Evolutionary conservation across 2,113 vertebrate genomes (phyloP).

Genomic region (Ailuropoda melanoleuca): DNA sequence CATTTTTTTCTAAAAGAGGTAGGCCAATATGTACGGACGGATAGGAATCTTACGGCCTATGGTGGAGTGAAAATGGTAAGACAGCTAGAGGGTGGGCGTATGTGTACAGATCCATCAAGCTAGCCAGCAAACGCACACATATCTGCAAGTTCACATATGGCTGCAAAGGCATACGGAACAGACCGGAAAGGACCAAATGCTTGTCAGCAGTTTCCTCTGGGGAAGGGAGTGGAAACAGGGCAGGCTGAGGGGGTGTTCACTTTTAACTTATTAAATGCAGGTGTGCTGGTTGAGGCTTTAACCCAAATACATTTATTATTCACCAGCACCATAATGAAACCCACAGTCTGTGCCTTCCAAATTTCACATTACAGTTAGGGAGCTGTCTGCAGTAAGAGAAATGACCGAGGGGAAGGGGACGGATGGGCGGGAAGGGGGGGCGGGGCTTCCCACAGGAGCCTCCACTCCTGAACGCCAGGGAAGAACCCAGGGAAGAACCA

Average conservation of each 20-base stretch:
- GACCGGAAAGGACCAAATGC: not conserved
- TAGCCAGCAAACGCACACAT: not conserved
- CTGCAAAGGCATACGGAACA: not conserved
- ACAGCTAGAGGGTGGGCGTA: not conserved
- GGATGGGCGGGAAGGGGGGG: too few species aligned
- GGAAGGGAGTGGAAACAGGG: too few species aligned
- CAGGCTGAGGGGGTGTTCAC: too few species aligned
- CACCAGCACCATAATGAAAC: not conserved
- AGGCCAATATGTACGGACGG: not conserved
- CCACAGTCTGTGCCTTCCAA: not conserved
- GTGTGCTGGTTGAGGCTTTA: not conserved
- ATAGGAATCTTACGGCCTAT: not conserved
- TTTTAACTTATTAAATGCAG: not conserved
- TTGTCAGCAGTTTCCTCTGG: not conserved
- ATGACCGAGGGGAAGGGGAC: rapidly evolving
- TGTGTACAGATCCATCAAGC: rapidly evolving
- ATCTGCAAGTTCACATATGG: rapidly evolving
- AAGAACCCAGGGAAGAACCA: rapidly evolving
- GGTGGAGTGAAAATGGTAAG: not conserved
- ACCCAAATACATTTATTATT: not conserved
- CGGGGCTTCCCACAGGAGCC: rapidly evolving
- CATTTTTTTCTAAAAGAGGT: not conserved
- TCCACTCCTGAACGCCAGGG: rapidly evolving
- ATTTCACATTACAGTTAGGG: not conserved
- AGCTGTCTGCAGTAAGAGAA: not conserved